phyloP scores from a whole-genome alignment of 2,113 vertebrate species.

The Mirounga angustirostris region DNA sequence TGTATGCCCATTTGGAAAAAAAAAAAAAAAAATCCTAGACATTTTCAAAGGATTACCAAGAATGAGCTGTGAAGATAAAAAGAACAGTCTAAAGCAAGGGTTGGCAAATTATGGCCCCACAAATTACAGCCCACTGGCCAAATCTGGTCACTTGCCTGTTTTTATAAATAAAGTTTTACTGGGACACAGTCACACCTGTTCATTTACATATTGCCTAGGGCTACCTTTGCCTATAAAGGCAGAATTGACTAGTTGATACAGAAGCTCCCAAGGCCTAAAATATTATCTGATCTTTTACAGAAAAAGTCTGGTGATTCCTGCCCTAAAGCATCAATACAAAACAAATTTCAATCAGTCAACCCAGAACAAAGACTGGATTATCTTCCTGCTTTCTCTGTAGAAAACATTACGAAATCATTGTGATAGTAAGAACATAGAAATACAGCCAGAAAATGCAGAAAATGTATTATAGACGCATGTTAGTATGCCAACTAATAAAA shows the following conservation, averaged over 20 bases:
- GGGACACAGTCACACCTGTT: neutral
- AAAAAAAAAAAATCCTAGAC: neutral
- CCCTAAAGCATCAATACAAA: neutral
- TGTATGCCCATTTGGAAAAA: neutral
- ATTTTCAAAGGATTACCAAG: neutral
- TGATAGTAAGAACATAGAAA: neutral
- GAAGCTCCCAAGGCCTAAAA: neutral
- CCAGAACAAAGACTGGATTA: neutral
- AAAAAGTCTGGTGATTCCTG: neutral
- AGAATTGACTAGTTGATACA: neutral
- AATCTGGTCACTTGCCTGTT: neutral
- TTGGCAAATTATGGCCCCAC: neutral
- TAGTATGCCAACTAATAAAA: neutral
- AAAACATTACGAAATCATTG: neutral
- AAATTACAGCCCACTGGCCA: neutral
- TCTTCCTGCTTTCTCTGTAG: neutral
- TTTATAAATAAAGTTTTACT: slow-evolving; percentile 39
- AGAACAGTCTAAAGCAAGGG: neutral
- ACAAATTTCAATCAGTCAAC: neutral
- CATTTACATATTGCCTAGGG: neutral
- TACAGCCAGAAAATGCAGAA: neutral
- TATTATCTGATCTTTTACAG: neutral
- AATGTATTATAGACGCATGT: neutral
- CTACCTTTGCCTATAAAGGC: neutral
- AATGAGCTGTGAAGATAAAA: neutral